These are phyloP conservation scores for Flexamia atlantica DNA, from an alignment of 2,888 invertebrate species.

Conservation along the genomic window DNA sequence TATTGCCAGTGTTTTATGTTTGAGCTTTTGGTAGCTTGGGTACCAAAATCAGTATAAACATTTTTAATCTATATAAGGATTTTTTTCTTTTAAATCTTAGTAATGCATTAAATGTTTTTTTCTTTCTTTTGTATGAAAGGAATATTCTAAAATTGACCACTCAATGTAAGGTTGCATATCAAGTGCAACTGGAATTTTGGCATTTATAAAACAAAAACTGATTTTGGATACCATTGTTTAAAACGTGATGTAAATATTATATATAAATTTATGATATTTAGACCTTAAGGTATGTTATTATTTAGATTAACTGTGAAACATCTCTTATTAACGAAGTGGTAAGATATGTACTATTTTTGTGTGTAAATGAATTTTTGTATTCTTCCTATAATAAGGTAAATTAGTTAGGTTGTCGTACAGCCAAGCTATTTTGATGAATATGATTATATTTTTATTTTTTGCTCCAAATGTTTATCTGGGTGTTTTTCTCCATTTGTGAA, in stretches of 20 bases:
- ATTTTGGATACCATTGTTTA: constrained; percentile 18
- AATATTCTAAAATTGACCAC: no score
- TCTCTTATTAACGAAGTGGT: constrained; percentile 8
- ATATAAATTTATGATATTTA: constrained; percentile 43
- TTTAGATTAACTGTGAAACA: constrained; percentile 17
- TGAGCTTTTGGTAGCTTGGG: constrained; percentile 1
- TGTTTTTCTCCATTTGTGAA: not conserved
- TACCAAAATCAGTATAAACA: constrained; percentile 6
- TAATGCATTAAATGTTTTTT: no score
- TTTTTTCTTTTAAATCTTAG: no score
- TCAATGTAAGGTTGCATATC: no score
- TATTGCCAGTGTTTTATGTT: constrained; percentile 35
- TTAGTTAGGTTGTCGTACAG: not conserved
- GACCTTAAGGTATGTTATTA: constrained; percentile 1
- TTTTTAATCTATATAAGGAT: no score
- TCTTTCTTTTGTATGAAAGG: no score
- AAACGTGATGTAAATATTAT: constrained; percentile 26
- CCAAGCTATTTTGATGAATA: not conserved
- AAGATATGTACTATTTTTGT: constrained; percentile 25
- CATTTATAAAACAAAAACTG: not conserved
- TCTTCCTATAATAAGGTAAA: not conserved
- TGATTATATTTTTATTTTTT: not conserved
- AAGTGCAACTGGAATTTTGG: no score
- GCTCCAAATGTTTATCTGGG: not conserved
- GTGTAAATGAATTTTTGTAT: constrained; percentile 14